Conservation (phyloP, 1,140 invertebrate species). For the Drusus annulatus region DNA sequence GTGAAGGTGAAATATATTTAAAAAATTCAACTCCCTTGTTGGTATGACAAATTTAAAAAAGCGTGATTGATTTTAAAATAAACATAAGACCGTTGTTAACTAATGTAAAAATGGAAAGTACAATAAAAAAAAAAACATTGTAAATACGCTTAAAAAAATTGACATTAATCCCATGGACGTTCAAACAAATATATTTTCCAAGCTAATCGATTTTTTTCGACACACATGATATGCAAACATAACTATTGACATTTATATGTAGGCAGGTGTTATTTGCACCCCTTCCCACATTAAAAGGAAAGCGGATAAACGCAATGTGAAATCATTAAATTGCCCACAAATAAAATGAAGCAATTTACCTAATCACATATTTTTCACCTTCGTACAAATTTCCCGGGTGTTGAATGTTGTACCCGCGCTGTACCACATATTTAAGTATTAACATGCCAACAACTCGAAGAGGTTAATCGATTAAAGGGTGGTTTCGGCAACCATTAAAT, state of each 20-base stretch:
- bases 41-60: too few relatives aligned
- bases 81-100: too few relatives aligned
- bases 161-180: too few relatives aligned
- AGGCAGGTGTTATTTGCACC: background rate
- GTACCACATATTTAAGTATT: conserved; percentile 47
- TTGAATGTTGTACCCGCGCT: conserved; percentile 13
- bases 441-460: conserved; percentile 41
- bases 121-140: too few relatives aligned
- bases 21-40: too few relatives aligned
- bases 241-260: too few relatives aligned
- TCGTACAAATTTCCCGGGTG: conserved; percentile 32
- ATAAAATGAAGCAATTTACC: conserved; percentile 47
- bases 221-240: background rate
- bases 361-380: conserved; percentile 49
- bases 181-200: background rate
- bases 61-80: too few relatives aligned
- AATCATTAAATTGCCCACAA: conserved; percentile 8
- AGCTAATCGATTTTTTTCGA: background rate
- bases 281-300: too few relatives aligned
- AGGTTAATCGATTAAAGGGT: background rate
- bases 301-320: background rate
- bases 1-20: too few relatives aligned
- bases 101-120: too few relatives aligned
- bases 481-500: background rate
- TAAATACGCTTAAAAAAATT: too few relatives aligned